phyloP scores from a whole-genome alignment of 2,888 invertebrate genomes.

The Agonopterix heracliana region DNA sequence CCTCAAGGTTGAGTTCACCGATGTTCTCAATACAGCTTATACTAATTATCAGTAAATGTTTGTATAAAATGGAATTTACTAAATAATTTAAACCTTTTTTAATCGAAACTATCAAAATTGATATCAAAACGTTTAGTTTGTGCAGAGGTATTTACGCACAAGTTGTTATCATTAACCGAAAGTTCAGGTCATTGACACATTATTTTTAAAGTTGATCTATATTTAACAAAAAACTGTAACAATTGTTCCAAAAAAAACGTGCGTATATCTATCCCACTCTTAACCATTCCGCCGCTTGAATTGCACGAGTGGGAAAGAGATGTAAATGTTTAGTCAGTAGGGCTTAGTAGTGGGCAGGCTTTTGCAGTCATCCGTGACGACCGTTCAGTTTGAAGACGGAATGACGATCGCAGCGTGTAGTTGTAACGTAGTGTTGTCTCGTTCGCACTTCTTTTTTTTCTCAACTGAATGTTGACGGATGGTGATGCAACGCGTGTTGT shows the following conservation, averaged over 20 bases:
- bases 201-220: constrained; percentile 68
- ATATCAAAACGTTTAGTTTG: too few species aligned
- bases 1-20: too few species aligned
- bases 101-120: too few species aligned
- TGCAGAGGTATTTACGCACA: too few species aligned
- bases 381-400: constrained; percentile 62
- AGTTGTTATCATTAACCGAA: constrained; percentile 23
- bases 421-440: constrained; percentile 39
- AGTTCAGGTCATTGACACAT: constrained; percentile 60
- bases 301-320: constrained; percentile 38
- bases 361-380: constrained; percentile 62
- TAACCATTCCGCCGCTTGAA: constrained; percentile 10
- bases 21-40: too few species aligned
- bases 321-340: constrained; percentile 27
- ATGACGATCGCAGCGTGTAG: constrained; percentile 39
- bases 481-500: constrained; percentile 41
- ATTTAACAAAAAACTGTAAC: constrained; percentile 65
- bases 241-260: constrained; percentile 42
- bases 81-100: too few species aligned
- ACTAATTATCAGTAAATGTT: too few species aligned
- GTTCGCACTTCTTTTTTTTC: constrained; percentile 46
- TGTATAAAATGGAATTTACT: too few species aligned
- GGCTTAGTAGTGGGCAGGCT: constrained; percentile 58
- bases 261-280: constrained; percentile 34
- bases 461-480: constrained; percentile 39